Conservation (phyloP, 2,113 vertebrate species). For the Dromas ardeola region DNA sequence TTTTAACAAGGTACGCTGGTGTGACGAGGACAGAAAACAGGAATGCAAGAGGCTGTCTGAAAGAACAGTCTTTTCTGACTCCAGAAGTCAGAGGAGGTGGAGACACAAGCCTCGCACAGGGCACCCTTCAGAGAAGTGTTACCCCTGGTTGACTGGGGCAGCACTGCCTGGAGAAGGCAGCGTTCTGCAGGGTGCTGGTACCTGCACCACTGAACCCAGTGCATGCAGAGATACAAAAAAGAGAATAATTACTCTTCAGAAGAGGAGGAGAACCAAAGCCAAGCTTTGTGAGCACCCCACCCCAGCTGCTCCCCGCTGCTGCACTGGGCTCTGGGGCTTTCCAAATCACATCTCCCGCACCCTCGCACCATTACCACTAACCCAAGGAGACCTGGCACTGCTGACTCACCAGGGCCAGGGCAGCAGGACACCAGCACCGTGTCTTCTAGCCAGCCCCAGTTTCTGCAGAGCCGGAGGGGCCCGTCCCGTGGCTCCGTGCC, state of each 20-base stretch:
- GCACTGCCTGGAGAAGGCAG: neutral
- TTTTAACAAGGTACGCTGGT: neutral
- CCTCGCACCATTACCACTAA: neutral
- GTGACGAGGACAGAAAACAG: neutral
- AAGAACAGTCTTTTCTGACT: neutral
- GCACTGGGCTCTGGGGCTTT: neutral
- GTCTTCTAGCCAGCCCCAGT: neutral
- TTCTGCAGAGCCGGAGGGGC: neutral
- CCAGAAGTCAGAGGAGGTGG: neutral
- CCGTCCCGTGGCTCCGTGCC: neutral
- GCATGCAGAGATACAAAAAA: neutral
- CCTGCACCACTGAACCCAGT: neutral
- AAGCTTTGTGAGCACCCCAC: neutral
- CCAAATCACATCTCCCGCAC: fast-evolving
- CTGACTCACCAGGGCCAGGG: fast-evolving
- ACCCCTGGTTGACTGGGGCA: neutral
- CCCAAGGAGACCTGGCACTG: fast-evolving
- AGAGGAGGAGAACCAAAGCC: neutral
- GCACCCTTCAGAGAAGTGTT: neutral
- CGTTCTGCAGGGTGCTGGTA: neutral
- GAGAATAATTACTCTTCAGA: neutral
- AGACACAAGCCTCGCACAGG: neutral
- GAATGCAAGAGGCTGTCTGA: neutral
- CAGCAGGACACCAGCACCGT: neutral
- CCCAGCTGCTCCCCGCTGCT: neutral